Base-by-base conservation (phyloP, 2,888 invertebrate species). In the Phanerotoma sp. region DNA sequence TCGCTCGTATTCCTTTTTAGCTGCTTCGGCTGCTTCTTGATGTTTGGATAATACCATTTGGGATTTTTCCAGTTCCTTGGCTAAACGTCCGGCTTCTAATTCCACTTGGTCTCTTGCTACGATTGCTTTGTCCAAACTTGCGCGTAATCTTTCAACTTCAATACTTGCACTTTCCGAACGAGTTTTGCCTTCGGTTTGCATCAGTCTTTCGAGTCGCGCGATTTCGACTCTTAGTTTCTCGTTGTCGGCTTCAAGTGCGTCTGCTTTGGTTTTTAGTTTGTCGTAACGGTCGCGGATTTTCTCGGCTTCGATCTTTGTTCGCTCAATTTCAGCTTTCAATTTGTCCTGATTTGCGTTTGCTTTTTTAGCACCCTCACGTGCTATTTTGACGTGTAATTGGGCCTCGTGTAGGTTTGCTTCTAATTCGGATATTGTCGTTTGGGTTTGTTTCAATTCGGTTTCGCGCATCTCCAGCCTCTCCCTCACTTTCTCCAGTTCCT, bases 261-360 rank as follows among this genome's bases (percentile, higher is more conserved):
- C 88, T 49, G 85, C 82, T 62, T 86, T 84, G 52, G 84, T 75
- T 68, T 88, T 87, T n/a, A 92, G 79, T 79, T 92, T 91, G 72
- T 93, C 93, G 74, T 91, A 87, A 60, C 91, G 83, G 69, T 93
- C 93, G 66, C 91, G 84, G 60, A 92, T 85, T 79, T 93, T 93
- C 73, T 93, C 93, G 66, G 91, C 87, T 79, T 93, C 93, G 73
- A 93, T 91, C 70, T 91, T 87, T 63, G 92, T 87, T 41, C 92
- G 83, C 76, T 91, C 93, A 67, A 91, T 81, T 68, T 93, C 91
- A 61, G 83, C 80, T 35, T 91, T 83, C 74, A 90, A 89, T 71
- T 91, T 89, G 66, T 93, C 93, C 74, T 93, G 88, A 35, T 84
- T 83, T 35, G 84, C 84, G 62, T 85, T 82, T 16, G 87, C 80